Evolutionary conservation across 2,888 invertebrate genomes (phyloP), one percentile per base, ranked within the genome.

Genomic region (Koerneria pararmatus): DNA sequence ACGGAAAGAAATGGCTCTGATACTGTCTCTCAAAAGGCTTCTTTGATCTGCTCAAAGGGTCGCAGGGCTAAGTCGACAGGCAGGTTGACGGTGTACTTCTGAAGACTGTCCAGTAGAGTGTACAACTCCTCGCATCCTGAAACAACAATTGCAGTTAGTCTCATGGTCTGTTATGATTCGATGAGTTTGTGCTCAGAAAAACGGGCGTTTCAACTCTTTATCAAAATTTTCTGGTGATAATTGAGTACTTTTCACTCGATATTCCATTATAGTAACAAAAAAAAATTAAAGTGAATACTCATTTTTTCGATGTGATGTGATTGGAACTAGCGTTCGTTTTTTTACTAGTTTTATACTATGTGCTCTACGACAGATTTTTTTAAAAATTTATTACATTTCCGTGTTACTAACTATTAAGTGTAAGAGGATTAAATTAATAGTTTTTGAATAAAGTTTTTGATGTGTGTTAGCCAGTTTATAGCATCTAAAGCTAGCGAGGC

Each of bases 1-100:
- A n/a, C n/a, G n/a, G n/a, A n/a, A n/a, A n/a, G n/a, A n/a, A n/a
- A n/a, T n/a, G n/a, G n/a, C n/a, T n/a, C n/a, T n/a, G n/a, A n/a
- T n/a, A n/a, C n/a, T n/a, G 4, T 1, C 2, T n/a, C n/a, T 70
- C 70, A 92, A 87, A 93, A 93, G 74, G 92, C 93, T 87, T 95
- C 95, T 87, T 91, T 94, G 84, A 97, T 95, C 87, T 95, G 95
- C 84, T 93, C 92, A 84, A 98, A 93, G 82, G 95, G 95, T 82
- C 93, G 89, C 51, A 98, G 90, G 49, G 98, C 97, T 79, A 97
- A 87, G 85, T 99, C 95, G 22, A 95, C 92, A 0, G 97, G 95
- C 80, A 99, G 87, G 83, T 92, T 91, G 85, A 95, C 97, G 83
- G 91, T 90, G 80, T 90, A 89, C 65, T 89, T 88, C 63, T 90